Conservation (phyloP, 2,113 vertebrate species). For the Apeltes quadracus region DNA sequence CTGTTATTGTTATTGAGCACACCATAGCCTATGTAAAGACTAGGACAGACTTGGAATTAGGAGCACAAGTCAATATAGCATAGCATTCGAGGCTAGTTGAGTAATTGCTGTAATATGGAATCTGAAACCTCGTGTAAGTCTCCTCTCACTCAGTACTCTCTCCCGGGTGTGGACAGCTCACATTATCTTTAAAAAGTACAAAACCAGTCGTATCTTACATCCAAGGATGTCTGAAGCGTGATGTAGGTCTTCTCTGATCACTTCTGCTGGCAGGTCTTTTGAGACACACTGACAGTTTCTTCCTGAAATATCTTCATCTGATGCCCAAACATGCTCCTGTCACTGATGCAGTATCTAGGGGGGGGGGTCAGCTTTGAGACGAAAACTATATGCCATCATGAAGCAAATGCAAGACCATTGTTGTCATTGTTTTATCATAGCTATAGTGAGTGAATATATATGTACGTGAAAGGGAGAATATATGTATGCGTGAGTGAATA, state of each 20-base stretch:
- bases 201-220: slow-evolving; percentile 40
- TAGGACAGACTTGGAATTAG: background rate
- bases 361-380: slow-evolving; percentile 36
- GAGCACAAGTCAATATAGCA: background rate
- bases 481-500: no score
- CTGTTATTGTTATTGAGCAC: slow-evolving; percentile 35
- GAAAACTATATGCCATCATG: slow-evolving; percentile 46
- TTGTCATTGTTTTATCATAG: no score
- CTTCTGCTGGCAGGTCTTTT: slow-evolving; percentile 56
- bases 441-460: no score
- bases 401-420: slow-evolving; percentile 11
- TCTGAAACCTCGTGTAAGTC: slow-evolving; percentile 1
- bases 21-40: slow-evolving; percentile 19
- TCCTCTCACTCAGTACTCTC: background rate
- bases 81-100: slow-evolving; percentile 1
- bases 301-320: slow-evolving; percentile 72
- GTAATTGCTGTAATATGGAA: background rate
- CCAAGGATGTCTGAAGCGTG: slow-evolving; percentile 27
- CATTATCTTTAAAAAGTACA: slow-evolving; percentile 31
- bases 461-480: no score
- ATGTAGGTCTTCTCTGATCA: slow-evolving; percentile 67
- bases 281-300: slow-evolving; percentile 66
- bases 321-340: slow-evolving; percentile 68
- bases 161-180: slow-evolving; percentile 25
- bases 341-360: slow-evolving; percentile 54